Base-by-base conservation (phyloP, 1,140 invertebrate genomes). In the Sipha flava region DNA sequence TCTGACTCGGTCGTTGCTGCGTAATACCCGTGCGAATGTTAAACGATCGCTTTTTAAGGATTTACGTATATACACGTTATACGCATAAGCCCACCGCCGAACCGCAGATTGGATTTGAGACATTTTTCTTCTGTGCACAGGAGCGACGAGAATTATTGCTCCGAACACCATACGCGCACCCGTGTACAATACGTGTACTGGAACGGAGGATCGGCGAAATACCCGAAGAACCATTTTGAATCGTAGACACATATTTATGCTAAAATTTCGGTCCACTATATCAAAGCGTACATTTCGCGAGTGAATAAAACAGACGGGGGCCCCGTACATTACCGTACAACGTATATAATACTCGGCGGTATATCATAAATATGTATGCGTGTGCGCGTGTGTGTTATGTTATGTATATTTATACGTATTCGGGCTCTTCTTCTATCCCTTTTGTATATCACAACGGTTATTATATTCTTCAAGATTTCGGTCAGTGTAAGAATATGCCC, bases 251-350 rank as follows among this genome's bases (percentile, higher is more conserved):
- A 52, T 54, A 31, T 52, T 31, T 75, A 75, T 75, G 72, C 47
- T 52, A 37, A 66, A 75, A 75, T 54, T 54, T 54, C 49, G 31
- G 49, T 16, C 31, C n/a, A 75, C 72, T 75, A 75, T 75, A 75
- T 75, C 49, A 75, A 75, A 75, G 43, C 72, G 9, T 12, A 75
- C 47, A 34, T 75, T 54, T 52, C 29, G 31, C 47, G 29, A 37
- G 47, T 34, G 72, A 75, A 75, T 75, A 75, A 75, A 75, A 75
- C n/a, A 75, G 72, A 75, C 72, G 54, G 29, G 10, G 29, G 16
- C n/a, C 59, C 62, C 26, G 16, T 64, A 64, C 34, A 66, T 40
- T 40, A 40, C 62, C 31, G 34, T 21, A 40, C 23, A 54, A 31
- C 31, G 34, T 18, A n/a, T 21, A 34, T 66, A 62, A n/a, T 9